These are phyloP conservation scores for Tetramorium bicarinatum DNA, from an alignment of 2,888 invertebrate species.

Conservation along the genomic window DNA sequence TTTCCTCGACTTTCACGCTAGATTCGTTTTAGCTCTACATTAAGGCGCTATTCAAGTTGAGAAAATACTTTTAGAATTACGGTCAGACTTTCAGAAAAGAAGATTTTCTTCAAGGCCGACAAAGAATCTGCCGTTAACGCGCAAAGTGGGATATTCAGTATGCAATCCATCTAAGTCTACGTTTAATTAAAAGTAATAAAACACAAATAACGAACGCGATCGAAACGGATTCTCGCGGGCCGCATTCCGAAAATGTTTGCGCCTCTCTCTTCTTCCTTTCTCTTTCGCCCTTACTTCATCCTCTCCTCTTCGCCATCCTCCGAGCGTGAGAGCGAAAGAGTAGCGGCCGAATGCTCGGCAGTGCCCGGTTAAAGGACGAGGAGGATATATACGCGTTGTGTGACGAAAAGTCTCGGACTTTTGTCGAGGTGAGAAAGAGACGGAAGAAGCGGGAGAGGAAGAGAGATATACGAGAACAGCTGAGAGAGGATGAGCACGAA, in stretches of 20 bases:
- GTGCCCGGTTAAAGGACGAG: conserved; percentile 31
- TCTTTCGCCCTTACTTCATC: neutral
- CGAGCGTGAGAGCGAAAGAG: conserved; percentile 52
- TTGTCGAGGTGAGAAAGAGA: conserved; percentile 30
- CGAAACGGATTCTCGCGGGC: conserved; percentile 24
- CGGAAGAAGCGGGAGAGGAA: neutral
- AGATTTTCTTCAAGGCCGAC: neutral
- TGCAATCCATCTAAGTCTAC: conserved; percentile 2
- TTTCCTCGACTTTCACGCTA: neutral
- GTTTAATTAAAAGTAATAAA: conserved; percentile 53
- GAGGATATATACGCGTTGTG: conserved; percentile 33
- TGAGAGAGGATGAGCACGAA: conserved; percentile 25
- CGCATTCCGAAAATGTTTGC: conserved; percentile 51
- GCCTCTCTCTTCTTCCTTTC: neutral
- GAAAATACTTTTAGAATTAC: neutral
- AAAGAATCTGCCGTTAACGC: neutral
- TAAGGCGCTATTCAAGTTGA: conserved; percentile 2
- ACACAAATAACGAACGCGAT: conserved; percentile 40
- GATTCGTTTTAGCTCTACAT: neutral
- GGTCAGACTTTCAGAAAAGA: neutral
- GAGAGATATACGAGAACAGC: conserved; percentile 37
- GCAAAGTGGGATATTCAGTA: conserved; percentile 10
- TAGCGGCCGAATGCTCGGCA: conserved; percentile 22
- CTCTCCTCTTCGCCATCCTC: neutral
- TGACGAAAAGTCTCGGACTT: conserved; percentile 54